Conservation (phyloP, 2,113 vertebrate genomes). For the Mustela nigripes region DNA sequence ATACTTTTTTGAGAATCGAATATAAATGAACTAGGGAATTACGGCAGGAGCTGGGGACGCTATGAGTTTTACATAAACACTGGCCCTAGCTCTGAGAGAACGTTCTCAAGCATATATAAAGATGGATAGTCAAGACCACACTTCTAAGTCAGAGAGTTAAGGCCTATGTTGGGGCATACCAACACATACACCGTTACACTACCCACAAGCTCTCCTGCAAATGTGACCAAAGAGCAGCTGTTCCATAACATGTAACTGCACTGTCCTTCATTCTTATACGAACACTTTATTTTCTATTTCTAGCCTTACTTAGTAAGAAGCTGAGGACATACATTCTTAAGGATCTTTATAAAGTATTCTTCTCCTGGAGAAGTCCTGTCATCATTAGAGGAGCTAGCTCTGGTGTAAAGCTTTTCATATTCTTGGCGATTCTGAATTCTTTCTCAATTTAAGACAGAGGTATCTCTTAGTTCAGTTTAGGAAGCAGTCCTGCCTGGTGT, state of each 20-base stretch:
- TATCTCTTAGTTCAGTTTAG: not conserved
- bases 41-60: not conserved
- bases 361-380: not conserved
- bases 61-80: not conserved
- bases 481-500: not conserved
- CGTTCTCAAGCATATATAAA: not conserved
- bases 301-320: not conserved
- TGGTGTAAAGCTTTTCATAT: not conserved
- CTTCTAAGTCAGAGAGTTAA: not conserved
- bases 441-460: not conserved
- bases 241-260: not conserved
- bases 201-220: not conserved
- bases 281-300: slow-evolving; percentile 47
- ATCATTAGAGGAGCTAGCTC: not conserved
- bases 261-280: not conserved
- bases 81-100: not conserved
- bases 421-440: slow-evolving; percentile 35
- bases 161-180: not conserved
- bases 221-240: not conserved
- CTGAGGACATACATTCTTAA: not conserved
- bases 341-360: not conserved
- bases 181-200: not conserved
- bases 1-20: not conserved
- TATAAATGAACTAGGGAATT: not conserved
- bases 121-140: not conserved